Base-by-base conservation (phyloP, 2,888 invertebrate species). In the Trichopria drosophilae region DNA sequence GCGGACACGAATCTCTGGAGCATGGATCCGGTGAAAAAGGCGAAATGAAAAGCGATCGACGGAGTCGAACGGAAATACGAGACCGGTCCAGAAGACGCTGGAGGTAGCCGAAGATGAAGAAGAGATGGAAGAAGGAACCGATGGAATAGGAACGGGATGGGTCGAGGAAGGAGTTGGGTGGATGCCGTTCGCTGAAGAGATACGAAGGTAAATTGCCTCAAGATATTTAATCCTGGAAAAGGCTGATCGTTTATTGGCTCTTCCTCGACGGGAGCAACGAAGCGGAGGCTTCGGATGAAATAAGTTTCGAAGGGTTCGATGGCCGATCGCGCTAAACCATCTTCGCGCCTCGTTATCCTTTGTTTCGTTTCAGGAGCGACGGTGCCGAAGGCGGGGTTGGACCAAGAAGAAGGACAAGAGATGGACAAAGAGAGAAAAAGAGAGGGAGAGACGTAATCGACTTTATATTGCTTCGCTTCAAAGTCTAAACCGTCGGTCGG, bases 271-370 rank as follows among this genome's bases (percentile, higher is more conserved):
- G 48, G 61, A 63, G 58, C 61, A 60, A 59, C 59, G 59, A 60
- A 46, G 58, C 60, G 56, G 62, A n/a, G 50, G 42, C 37, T 22
- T 43, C 41, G 23, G 63, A 60, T 59, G 47, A 45, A 51, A 52
- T 56, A 65, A 63, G 62, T 66, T 65, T 58, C 58, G 55, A 55
- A 36, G 60, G 66, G 64, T 72, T 72, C 68, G 66, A 71, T 67
- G 65, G 65, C 61, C 64, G 69, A 69, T 70, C 68, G 66, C 64
- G 68, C 69, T 70, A 68, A 71, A 67, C 66, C 68, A 66, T 71
- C 63, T 66, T 70, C 67, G 66, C 69, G 66, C 67, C 69, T 72
- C 69, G 71, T 72, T 73, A 71, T 72, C 67, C 67, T 68, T 64
- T 60, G 63, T 66, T 62, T 61, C 53, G 47, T 56, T 52, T 7